Percentiles rank a stretch among this genome's conserved stretches.
Conservation (phyloP, 2,888 invertebrate species). For the Choreutis nemorana region DNA sequence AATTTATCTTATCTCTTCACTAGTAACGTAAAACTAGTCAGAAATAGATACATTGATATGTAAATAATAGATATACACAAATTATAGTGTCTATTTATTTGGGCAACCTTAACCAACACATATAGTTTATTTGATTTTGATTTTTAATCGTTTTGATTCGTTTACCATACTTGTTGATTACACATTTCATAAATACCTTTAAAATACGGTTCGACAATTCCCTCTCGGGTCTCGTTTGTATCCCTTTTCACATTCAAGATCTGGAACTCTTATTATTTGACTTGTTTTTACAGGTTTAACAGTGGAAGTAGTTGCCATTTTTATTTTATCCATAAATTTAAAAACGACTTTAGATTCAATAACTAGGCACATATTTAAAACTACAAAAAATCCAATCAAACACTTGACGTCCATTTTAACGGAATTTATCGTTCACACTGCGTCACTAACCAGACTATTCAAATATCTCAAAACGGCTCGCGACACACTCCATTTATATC, state of each 20-base stretch:
- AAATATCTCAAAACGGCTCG: slow-evolving; percentile 29
- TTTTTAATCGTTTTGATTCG: too few species aligned
- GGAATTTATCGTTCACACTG: slow-evolving; percentile 26
- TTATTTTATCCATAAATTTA: slow-evolving; percentile 22
- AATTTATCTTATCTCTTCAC: too few species aligned
- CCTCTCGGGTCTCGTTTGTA: slow-evolving; percentile 28
- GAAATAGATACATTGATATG: too few species aligned
- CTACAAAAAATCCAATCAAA: slow-evolving; percentile 20
- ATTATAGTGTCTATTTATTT: too few species aligned
- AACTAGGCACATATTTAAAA: slow-evolving; percentile 15
- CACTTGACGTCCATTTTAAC: slow-evolving; percentile 38
- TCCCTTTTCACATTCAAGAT: slow-evolving; percentile 27
- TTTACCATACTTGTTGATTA: too few species aligned
- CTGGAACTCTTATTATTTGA: slow-evolving; percentile 41
- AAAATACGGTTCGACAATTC: slow-evolving; percentile 30
- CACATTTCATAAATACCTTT: slow-evolving; percentile 20
- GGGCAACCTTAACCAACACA: too few species aligned
- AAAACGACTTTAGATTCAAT: slow-evolving; percentile 21
- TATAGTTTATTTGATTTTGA: too few species aligned
- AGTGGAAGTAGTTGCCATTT: slow-evolving; percentile 12
- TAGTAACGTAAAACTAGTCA: too few species aligned
- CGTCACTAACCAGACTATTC: slow-evolving; percentile 16
- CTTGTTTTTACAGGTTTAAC: slow-evolving; percentile 18
- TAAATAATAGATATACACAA: too few species aligned
- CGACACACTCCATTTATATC: slow-evolving; percentile 43